phyloP scores from a whole-genome alignment of 2,797 vertebrate species.

The Brachymystax lenok region DNA sequence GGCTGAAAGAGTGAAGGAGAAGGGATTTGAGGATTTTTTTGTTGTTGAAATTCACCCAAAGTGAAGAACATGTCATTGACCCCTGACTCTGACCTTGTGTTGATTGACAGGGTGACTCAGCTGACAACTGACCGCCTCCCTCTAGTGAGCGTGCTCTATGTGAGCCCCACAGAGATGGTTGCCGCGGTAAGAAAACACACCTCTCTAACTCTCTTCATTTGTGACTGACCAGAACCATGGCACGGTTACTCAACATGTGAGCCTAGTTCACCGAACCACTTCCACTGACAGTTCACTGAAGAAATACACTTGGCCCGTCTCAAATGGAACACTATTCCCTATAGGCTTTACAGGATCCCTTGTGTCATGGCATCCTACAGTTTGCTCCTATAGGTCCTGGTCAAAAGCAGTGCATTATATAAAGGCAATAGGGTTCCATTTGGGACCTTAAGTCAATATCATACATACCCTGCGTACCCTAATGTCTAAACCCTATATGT shows the following conservation, averaged over 20 bases:
- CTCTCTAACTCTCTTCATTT: background rate
- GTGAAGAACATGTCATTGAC: background rate
- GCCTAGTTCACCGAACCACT: too few species aligned
- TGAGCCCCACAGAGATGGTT: slow-evolving; percentile 72
- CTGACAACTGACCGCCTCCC: slow-evolving; percentile 68
- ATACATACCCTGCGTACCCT: background rate
- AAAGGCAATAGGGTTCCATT: too few species aligned
- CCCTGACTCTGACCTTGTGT: slow-evolving; percentile 6
- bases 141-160: slow-evolving; percentile 66
- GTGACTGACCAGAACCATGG: background rate
- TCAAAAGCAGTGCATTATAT: background rate
- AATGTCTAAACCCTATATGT: background rate
- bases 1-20: too few species aligned
- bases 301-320: background rate
- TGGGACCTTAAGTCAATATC: too few species aligned
- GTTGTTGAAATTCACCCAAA: too few species aligned
- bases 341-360: background rate
- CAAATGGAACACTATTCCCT: background rate
- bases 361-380: background rate
- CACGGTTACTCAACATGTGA: too few species aligned
- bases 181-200: slow-evolving; percentile 65
- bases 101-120: slow-evolving; percentile 70
- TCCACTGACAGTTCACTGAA: background rate
- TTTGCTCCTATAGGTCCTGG: background rate
- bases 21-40: too few species aligned